Evolutionary conservation across 2,113 vertebrate genomes (phyloP).

Genomic region (Etia nguti): DNA sequence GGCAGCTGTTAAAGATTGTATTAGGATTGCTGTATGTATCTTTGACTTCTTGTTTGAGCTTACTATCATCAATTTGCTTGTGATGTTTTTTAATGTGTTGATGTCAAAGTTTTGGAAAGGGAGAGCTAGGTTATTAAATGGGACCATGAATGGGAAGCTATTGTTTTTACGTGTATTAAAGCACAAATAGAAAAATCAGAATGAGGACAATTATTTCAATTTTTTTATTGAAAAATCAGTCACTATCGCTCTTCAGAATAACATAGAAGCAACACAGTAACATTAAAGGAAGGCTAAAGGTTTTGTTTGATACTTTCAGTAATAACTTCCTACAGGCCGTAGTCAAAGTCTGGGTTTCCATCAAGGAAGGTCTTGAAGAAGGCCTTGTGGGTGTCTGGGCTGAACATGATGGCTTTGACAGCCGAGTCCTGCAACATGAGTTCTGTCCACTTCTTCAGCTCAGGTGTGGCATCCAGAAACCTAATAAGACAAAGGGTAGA

Average conservation of each 20-base stretch:
- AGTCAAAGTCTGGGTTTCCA: conserved; percentile 80
- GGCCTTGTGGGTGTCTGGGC: conserved; percentile 50
- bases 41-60: background rate
- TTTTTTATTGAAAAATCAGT: background rate
- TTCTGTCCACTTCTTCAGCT: conserved; percentile 78
- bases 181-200: background rate
- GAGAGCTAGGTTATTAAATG: background rate
- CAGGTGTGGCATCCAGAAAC: conserved; percentile 61
- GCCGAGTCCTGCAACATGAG: conserved; percentile 78
- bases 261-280: background rate
- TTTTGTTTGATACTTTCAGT: background rate
- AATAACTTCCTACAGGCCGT: conserved; percentile 67
- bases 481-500: conserved; percentile 58
- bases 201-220: background rate
- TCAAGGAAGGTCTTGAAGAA: conserved; percentile 68
- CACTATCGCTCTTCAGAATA: background rate
- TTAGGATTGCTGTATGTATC: background rate
- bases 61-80: background rate
- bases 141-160: background rate
- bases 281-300: background rate
- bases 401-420: conserved; percentile 68
- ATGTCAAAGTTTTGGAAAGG: background rate
- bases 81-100: background rate
- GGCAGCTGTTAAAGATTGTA: conserved; percentile 23
- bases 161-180: background rate